Conservation (phyloP, 1,140 invertebrate species). For the Stegodyphus mimosarum region DNA sequence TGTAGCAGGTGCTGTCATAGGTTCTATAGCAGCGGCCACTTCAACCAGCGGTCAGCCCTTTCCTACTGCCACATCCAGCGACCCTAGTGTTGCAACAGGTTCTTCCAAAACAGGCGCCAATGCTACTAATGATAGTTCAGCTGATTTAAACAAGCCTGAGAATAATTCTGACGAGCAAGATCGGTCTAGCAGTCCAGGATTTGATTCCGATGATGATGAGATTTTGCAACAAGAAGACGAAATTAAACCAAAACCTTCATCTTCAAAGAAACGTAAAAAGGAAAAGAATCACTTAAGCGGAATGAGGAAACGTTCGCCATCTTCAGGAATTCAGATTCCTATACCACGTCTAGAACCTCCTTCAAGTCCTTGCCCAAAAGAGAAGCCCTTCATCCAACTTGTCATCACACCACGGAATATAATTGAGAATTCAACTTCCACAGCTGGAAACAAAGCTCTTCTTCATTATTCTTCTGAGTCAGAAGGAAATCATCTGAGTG, state of each 20-base stretch:
- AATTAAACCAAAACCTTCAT: slow-evolving; percentile 51
- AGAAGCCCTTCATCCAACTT: slow-evolving; percentile 18
- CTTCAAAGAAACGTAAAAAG: slow-evolving; percentile 62
- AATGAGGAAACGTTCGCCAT: slow-evolving; percentile 39
- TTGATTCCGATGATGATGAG: slow-evolving; percentile 89
- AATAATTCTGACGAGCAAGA: slow-evolving; percentile 75
- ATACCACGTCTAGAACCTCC: slow-evolving; percentile 37
- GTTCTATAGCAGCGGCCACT: slow-evolving; percentile 43
- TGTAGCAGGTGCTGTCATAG: slow-evolving; percentile 40
- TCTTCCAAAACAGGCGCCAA: slow-evolving; percentile 1
- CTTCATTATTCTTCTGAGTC: slow-evolving; percentile 18
- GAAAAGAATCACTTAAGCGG: slow-evolving; percentile 48
- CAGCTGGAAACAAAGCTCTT: not conserved
- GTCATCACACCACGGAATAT: slow-evolving; percentile 27
- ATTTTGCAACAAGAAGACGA: slow-evolving; percentile 27
- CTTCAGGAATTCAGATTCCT: slow-evolving; percentile 33
- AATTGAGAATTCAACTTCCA: slow-evolving; percentile 10
- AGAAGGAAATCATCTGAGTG: not conserved
- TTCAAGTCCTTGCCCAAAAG: not conserved
- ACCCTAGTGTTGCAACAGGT: slow-evolving; percentile 7
- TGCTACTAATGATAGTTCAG: not conserved
- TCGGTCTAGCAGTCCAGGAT: slow-evolving; percentile 91
- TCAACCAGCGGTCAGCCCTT: slow-evolving; percentile 58
- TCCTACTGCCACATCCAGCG: not conserved
- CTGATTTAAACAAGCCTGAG: slow-evolving; percentile 60